Evolutionary conservation across 2,113 vertebrate genomes (phyloP).

Genomic region (Actenoides lindsayi): DNA sequence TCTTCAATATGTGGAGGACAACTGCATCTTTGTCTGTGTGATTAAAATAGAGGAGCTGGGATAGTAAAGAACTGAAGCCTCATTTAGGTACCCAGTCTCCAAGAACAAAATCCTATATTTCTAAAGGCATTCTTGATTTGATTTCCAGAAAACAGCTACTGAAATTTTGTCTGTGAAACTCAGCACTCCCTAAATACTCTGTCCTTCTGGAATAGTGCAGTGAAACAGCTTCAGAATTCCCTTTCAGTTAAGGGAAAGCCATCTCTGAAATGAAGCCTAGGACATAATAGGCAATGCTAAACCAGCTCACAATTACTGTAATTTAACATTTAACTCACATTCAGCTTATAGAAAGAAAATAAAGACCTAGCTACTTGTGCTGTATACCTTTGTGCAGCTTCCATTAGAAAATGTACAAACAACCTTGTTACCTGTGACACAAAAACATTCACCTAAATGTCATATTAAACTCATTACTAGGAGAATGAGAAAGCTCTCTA

Average conservation of each 20-base stretch:
- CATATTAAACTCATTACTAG: slow-evolving; percentile 61
- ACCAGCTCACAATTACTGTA: slow-evolving; percentile 72
- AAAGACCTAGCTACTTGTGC: not conserved
- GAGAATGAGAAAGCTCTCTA: slow-evolving; percentile 59
- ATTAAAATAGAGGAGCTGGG: not conserved
- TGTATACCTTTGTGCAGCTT: slow-evolving; percentile 32
- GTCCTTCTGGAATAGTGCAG: not conserved
- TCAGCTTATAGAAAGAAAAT: slow-evolving; percentile 53
- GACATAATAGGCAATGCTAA: slow-evolving; percentile 54
- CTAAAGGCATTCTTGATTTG: not conserved
- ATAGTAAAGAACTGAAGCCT: not conserved
- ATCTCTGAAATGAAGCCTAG: slow-evolving; percentile 37
- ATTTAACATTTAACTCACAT: slow-evolving; percentile 77
- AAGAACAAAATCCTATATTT: not conserved
- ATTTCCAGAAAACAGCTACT: not conserved
- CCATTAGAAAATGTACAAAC: slow-evolving; percentile 68
- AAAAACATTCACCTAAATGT: slow-evolving; percentile 58
- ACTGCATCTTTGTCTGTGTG: not conserved
- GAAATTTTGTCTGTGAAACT: not conserved
- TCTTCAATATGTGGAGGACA: not conserved
- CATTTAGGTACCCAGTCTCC: not conserved
- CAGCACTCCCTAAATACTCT: not conserved
- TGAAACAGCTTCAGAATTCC: slow-evolving; percentile 48
- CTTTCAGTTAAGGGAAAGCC: slow-evolving; percentile 36
- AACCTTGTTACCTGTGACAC: slow-evolving; percentile 59